phyloP scores from a whole-genome alignment of 1,140 invertebrate species.

The Hylyphantes graminicola region DNA sequence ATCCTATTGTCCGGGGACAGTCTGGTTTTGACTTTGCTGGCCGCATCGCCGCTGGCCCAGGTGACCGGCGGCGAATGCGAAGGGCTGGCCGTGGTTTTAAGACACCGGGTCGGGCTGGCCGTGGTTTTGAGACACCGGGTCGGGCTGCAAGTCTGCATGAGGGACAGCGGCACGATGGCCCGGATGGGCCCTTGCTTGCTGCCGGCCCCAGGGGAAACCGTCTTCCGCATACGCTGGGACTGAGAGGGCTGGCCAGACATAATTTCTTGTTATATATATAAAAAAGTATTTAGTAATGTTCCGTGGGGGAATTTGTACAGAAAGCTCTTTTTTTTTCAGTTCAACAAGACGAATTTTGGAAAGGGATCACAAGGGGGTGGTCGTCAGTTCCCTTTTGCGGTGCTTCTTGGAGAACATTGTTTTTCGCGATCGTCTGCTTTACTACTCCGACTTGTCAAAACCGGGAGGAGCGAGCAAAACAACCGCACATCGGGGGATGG shows the following conservation, averaged over 20 bases:
- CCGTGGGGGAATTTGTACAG: no score
- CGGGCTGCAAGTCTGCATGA: conserved; percentile 62
- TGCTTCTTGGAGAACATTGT: conserved; percentile 42
- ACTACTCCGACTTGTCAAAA: conserved; percentile 47
- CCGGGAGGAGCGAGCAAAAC: conserved; percentile 21
- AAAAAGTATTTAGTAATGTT: conserved; percentile 3
- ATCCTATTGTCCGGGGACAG: conserved; percentile 59
- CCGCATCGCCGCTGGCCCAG: conserved; percentile 39
- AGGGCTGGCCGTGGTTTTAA: conserved; percentile 39
- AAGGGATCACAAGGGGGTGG: not conserved
- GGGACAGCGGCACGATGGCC: conserved; percentile 62
- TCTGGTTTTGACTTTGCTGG: conserved; percentile 52
- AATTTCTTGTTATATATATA: conserved; percentile 34
- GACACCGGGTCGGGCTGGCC: conserved; percentile 56
- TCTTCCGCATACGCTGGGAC: conserved; percentile 62
- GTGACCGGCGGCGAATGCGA: conserved; percentile 53
- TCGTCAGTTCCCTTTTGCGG: conserved; percentile 15
- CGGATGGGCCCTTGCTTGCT: conserved; percentile 61
- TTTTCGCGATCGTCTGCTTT: not conserved
- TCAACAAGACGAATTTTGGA: conserved; percentile 25
- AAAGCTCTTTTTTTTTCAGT: not conserved
- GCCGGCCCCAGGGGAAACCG: conserved; percentile 60
- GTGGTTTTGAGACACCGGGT: conserved; percentile 45
- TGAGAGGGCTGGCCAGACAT: conserved; percentile 63
- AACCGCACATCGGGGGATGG: conserved; percentile 51